Evolutionary conservation across 2,797 vertebrate genomes (phyloP), one percentile per base, ranked within the genome.

Genomic region (Limosa lapponica): DNA sequence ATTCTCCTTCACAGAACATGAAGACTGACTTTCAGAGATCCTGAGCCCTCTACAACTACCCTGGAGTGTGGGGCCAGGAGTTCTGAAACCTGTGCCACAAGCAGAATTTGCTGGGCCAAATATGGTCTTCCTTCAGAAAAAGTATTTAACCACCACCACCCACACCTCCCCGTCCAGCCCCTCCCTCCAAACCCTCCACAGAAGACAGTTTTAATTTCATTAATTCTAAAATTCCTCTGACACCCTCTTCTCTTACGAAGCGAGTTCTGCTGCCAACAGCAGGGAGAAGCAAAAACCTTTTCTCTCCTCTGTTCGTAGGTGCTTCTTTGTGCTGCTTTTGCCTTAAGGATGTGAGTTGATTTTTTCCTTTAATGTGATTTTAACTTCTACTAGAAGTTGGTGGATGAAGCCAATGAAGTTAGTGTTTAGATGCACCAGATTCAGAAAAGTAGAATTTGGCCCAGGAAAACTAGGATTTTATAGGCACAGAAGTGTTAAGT

Each of bases 291-390:
- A 75, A 82, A 90, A 91, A 16, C 7, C 4, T 52, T 52, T 72
- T 70, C 27, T 77, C 37, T 74, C 18, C 64, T 49, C 27, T 66
- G 36, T 18, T 37, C 13, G 4, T 46, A 75, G 30, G 32, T 32
- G 5, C 2, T 25, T 80, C 15, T n/a, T 44, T 74, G 28, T 74
- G 43, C n/a, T 91, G 55, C 19, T 70, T 89, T 85, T 66, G 49
- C 67, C 69, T 67, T 16, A 67, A n/a, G 57, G 34, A 15, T 41
- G 52, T 25, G 17, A 92, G 44, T 24, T 69, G 12, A 16, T 55
- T 23, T 92, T 95, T 90, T 43, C 36, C 46, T 52, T 7, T 67
- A 65, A 83, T 52, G 20, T 78, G n/a, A 59, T 67, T 88, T 55
- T 69, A 65, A 41, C 27, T 77, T 88, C 30, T 55, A 70, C 37